Conservation (phyloP, 2,888 invertebrate species). For the Aphidoletes aphidimyza region DNA sequence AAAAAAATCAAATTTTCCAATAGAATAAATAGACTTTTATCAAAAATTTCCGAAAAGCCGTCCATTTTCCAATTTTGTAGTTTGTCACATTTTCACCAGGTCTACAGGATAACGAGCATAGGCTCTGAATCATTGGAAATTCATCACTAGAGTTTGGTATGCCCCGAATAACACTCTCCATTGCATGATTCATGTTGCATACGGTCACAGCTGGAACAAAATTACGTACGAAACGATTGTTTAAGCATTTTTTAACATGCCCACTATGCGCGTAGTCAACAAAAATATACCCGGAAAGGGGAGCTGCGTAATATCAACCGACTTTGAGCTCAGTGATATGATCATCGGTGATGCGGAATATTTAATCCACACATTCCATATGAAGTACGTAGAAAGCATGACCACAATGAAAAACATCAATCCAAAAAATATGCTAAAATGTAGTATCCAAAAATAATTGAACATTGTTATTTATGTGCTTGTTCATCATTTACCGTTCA, state of each 20-base stretch:
- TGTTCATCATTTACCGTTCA: conserved; percentile 80
- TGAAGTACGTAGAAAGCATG: conserved; percentile 75
- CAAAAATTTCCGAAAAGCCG: conserved; percentile 64
- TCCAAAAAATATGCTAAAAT: conserved; percentile 82
- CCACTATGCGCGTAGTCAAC: no score
- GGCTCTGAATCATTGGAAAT: conserved; percentile 63
- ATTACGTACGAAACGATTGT: no score
- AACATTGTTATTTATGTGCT: no score
- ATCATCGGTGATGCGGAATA: conserved; percentile 81
- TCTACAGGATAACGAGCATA: no score
- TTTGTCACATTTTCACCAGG: conserved; percentile 60
- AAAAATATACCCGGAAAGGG: conserved; percentile 80
- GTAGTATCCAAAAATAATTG: no score
- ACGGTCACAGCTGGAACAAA: conserved; percentile 75
- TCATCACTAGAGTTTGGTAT: conserved; percentile 62
- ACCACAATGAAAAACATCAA: conserved; percentile 74
- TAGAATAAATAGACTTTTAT: neutral
- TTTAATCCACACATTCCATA: conserved; percentile 76
- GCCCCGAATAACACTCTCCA: conserved; percentile 71
- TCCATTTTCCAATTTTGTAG: conserved; percentile 69
- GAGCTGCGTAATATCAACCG: conserved; percentile 74
- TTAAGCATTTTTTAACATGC: no score
- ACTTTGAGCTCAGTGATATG: conserved; percentile 78
- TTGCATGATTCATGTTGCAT: conserved; percentile 85
- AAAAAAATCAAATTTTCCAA: neutral